Evolutionary conservation across 2,113 vertebrate species (phyloP).

Genomic region (Myrmecophaga tridactyla): DNA sequence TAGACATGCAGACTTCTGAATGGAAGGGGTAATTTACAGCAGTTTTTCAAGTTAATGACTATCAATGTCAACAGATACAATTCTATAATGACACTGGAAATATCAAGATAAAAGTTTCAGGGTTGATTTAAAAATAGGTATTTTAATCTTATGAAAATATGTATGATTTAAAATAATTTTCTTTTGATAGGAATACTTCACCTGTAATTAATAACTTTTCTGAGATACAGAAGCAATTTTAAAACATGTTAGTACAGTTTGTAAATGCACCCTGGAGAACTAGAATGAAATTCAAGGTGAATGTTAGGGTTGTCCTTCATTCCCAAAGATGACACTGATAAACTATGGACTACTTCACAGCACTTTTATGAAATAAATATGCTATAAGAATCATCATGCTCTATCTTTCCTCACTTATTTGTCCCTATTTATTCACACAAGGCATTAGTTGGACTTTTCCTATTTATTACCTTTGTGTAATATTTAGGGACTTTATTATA

Average conservation of each 20-base stretch:
- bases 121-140: background rate
- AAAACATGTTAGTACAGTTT: background rate
- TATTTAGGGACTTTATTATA: background rate
- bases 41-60: background rate
- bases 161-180: background rate
- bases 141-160: conserved; percentile 26
- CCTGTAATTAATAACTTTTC: conserved; percentile 39
- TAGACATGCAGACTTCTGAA: background rate
- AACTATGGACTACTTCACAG: background rate
- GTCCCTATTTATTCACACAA: background rate
- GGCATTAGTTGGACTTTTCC: background rate
- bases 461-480: background rate
- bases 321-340: background rate
- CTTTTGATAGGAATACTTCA: background rate
- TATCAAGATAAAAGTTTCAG: conserved; percentile 8
- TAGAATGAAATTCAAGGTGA: background rate
- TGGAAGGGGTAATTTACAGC: background rate
- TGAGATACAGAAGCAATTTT: conserved; percentile 9
- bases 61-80: background rate
- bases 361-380: background rate
- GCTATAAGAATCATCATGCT: background rate
- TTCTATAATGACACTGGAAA: background rate
- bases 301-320: background rate
- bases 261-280: background rate
- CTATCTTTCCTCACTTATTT: background rate